Evolutionary conservation across 2,113 vertebrate species (phyloP).

Genomic region (Prunella fulvescens): DNA sequence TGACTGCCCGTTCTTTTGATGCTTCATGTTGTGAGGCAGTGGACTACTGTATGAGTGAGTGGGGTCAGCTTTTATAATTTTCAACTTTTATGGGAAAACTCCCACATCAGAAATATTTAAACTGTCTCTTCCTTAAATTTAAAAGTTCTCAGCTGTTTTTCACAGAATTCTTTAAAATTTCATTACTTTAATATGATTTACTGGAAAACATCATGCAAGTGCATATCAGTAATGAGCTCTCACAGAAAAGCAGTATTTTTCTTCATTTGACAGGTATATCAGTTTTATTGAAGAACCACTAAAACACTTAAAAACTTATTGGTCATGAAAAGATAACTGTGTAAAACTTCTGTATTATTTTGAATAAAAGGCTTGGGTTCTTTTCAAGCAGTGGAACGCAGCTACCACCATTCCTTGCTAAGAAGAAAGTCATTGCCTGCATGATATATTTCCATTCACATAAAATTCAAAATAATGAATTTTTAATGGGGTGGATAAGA

Average conservation of each 20-base stretch:
- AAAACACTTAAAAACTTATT: not conserved
- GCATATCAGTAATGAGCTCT: not conserved
- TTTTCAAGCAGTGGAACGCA: not conserved
- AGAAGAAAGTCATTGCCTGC: not conserved
- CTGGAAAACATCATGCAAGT: not conserved
- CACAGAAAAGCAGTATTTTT: not conserved
- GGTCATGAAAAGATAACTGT: not conserved
- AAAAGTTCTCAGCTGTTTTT: not conserved
- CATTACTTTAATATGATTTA: not conserved
- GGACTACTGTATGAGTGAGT: not conserved
- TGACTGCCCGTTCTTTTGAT: not conserved
- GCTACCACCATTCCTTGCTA: not conserved
- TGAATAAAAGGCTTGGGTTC: not conserved
- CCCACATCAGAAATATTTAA: not conserved
- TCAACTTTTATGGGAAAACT: not conserved
- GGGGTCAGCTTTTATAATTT: not conserved
- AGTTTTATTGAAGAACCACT: not conserved
- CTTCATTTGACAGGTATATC: not conserved
- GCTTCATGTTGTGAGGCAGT: not conserved
- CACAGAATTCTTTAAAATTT: not conserved
- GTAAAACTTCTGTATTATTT: not conserved
- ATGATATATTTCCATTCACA: not conserved
- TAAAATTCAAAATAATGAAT: not conserved
- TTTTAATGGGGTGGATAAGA: not conserved
- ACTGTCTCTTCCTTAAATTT: not conserved